Evolutionary conservation across 92 coral and sea anemone genomes (phyloP).

Genomic region (Porites evermanni): DNA sequence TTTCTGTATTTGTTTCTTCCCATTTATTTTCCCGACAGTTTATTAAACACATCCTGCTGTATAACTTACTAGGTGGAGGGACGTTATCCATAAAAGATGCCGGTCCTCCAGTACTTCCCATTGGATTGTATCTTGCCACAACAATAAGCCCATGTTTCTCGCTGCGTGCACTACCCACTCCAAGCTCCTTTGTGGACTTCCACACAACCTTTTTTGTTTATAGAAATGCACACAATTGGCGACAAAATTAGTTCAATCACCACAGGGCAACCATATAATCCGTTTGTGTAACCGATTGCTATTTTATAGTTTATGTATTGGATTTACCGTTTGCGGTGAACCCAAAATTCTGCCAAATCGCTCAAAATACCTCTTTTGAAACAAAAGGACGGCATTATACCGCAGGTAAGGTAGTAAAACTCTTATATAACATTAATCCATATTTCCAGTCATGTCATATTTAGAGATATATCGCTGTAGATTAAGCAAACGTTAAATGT

Average conservation of each 20-base stretch:
- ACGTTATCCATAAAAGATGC: slow-evolving; percentile 40
- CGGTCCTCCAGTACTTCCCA: slow-evolving; percentile 58
- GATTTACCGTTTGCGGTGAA: too few species aligned
- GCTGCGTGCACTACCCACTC: slow-evolving; percentile 58
- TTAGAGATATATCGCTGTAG: too few species aligned
- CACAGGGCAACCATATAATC: background rate
- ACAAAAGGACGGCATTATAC: too few species aligned
- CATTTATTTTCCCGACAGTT: background rate
- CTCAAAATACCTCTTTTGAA: too few species aligned
- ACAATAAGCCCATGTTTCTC: slow-evolving; percentile 51
- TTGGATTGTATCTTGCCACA: slow-evolving; percentile 63
- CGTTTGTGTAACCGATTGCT: too few species aligned
- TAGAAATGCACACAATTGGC: background rate
- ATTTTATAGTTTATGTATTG: too few species aligned
- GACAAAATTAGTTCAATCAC: background rate
- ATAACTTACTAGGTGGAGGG: slow-evolving; percentile 36
- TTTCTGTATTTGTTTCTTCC: too few species aligned
- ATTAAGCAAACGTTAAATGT: too few species aligned
- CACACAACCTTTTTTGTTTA: slow-evolving; percentile 48
- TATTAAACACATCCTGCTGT: background rate
- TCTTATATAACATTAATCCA: too few species aligned
- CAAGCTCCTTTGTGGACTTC: slow-evolving; percentile 57
- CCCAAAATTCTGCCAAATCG: too few species aligned
- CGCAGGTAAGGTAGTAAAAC: too few species aligned
- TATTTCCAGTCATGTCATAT: too few species aligned